These are phyloP conservation scores for Dinocampus coccinellae DNA, from an alignment of 2,888 invertebrate species.

Conservation along the genomic window DNA sequence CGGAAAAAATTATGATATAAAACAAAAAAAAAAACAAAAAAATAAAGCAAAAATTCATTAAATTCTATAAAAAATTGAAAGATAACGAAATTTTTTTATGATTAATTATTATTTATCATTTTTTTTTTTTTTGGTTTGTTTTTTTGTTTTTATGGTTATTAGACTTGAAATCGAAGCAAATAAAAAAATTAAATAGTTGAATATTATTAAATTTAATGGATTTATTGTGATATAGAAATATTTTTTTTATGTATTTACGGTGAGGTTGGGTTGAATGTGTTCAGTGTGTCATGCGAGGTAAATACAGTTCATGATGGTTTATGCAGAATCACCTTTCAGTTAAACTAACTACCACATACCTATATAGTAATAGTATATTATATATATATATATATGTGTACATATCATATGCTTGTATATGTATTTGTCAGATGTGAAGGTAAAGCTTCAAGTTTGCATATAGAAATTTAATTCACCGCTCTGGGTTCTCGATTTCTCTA, in stretches of 20 bases:
- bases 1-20: no score
- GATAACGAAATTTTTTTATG: no score
- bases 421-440: constrained; percentile 5
- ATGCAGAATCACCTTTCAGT: constrained; percentile 12
- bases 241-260: neutral
- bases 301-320: constrained; percentile 23
- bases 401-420: no score
- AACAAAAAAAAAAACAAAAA: neutral
- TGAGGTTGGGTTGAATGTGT: neutral
- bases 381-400: no score
- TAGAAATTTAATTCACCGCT: constrained; percentile 22
- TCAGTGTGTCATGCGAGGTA: neutral
- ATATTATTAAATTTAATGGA: no score
- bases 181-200: no score
- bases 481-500: neutral
- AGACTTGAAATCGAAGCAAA: neutral
- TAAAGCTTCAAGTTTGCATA: constrained; percentile 12
- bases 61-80: neutral
- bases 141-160: no score
- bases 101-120: no score
- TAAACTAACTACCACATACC: neutral
- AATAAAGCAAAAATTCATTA: neutral
- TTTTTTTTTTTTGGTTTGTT: no score
- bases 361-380: no score
- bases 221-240: no score